These are phyloP conservation scores for Orestias chungarensis DNA, from an alignment of 2,797 vertebrate genomes.

Conservation along the genomic window DNA sequence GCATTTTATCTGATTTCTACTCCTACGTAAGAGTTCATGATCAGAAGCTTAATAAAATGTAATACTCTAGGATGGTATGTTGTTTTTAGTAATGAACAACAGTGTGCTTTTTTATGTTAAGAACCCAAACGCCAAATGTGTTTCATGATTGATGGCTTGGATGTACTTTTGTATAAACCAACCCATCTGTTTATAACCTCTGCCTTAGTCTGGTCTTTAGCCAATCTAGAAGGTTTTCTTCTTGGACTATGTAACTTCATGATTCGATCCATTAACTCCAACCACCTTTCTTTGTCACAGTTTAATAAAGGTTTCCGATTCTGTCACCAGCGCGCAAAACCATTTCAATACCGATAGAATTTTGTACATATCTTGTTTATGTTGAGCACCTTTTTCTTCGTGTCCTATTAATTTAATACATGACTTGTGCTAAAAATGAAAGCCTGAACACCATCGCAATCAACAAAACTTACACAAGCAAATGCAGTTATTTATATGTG, in stretches of 20 bases:
- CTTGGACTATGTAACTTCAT: neutral
- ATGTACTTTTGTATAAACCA: neutral
- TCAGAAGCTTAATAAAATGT: constrained; percentile 45
- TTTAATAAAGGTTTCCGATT: neutral
- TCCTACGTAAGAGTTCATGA: constrained; percentile 53
- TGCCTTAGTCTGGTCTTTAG: neutral
- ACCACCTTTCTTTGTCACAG: neutral
- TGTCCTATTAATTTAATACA: too few relatives aligned
- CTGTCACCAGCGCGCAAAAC: neutral
- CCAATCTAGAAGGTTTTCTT: neutral
- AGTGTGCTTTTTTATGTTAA: neutral
- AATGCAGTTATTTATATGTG: neutral
- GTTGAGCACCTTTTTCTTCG: neutral
- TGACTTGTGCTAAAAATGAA: constrained; percentile 58
- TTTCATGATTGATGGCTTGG: neutral
- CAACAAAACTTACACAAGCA: constrained; percentile 26
- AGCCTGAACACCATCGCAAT: constrained; percentile 32
- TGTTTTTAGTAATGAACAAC: constrained; percentile 51
- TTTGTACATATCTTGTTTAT: neutral
- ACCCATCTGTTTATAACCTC: neutral
- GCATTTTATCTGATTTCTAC: constrained; percentile 55
- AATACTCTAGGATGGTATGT: constrained; percentile 55
- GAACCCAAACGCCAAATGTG: neutral
- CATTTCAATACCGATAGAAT: neutral
- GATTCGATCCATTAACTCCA: neutral